phyloP scores from a whole-genome alignment of 2,888 invertebrate genomes.

The Nephrocerus scutellatus region DNA sequence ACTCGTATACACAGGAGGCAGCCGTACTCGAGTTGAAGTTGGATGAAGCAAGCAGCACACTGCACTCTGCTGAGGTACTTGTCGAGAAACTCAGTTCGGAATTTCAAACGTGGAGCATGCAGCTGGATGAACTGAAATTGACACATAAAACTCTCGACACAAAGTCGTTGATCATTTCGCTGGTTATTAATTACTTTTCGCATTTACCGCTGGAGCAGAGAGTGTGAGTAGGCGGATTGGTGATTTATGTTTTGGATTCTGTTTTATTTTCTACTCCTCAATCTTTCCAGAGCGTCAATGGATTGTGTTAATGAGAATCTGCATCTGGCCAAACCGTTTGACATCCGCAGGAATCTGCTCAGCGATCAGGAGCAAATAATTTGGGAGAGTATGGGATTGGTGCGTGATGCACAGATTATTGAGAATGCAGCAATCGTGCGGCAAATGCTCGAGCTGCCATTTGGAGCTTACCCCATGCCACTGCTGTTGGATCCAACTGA shows the following conservation, averaged over 20 bases:
- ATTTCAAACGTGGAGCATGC: slow-evolving; percentile 77
- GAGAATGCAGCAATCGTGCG: slow-evolving; percentile 44
- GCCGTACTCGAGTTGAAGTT: slow-evolving; percentile 83
- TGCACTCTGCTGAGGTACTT: slow-evolving; percentile 70
- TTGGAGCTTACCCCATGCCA: slow-evolving; percentile 52
- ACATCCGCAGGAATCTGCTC: slow-evolving; percentile 35
- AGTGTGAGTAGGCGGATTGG: slow-evolving; percentile 42
- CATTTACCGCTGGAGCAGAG: slow-evolving; percentile 36
- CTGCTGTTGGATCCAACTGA: slow-evolving; percentile 86
- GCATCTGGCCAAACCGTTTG: slow-evolving; percentile 30
- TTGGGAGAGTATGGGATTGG: slow-evolving; percentile 48
- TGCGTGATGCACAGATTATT: slow-evolving; percentile 44
- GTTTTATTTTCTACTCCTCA: neutral
- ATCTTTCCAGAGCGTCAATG: slow-evolving; percentile 24
- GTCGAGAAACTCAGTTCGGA: slow-evolving; percentile 85
- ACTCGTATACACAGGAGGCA: slow-evolving; percentile 87
- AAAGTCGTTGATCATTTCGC: slow-evolving; percentile 38
- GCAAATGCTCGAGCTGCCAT: slow-evolving; percentile 41
- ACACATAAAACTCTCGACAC: slow-evolving; percentile 40
- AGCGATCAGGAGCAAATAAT: slow-evolving; percentile 50
- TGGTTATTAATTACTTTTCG: slow-evolving; percentile 40
- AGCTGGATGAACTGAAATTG: slow-evolving; percentile 50
- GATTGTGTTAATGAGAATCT: slow-evolving; percentile 32
- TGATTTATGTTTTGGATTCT: neutral
- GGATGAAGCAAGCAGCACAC: slow-evolving; percentile 54